Evolutionary conservation across 2,113 vertebrate genomes (phyloP).

Genomic region (Ceyx melanurus): DNA sequence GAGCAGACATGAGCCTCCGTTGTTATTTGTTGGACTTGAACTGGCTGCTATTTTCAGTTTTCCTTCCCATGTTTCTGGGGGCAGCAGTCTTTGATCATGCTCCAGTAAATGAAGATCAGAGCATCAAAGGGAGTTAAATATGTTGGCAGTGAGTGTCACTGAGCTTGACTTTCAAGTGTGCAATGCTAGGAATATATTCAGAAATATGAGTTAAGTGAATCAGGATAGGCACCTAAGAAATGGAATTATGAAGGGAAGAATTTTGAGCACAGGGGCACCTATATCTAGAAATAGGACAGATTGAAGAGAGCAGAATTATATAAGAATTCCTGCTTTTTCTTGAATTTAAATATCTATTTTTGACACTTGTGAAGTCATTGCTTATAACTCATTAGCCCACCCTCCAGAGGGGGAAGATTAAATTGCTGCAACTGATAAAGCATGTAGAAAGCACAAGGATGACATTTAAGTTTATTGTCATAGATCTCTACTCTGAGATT

Average conservation of each 20-base stretch:
- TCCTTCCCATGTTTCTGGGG: neutral
- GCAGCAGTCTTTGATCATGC: slow-evolving; percentile 38
- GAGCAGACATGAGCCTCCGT: neutral
- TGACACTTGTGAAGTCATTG: neutral
- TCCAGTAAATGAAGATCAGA: slow-evolving; percentile 54
- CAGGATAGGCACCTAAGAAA: neutral
- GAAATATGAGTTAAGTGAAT: slow-evolving; percentile 23
- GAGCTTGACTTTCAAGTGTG: slow-evolving; percentile 39
- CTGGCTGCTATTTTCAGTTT: slow-evolving; percentile 28
- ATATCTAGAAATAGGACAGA: neutral
- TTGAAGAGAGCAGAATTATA: neutral
- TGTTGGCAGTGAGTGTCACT: slow-evolving; percentile 30
- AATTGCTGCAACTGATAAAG: neutral
- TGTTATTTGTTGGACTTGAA: neutral
- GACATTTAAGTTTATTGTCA: neutral
- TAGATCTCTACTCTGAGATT: neutral
- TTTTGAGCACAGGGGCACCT: neutral
- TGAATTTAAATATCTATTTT: neutral
- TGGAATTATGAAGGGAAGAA: neutral
- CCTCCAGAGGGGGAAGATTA: neutral
- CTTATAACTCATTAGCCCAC: neutral
- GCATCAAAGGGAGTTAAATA: slow-evolving; percentile 61
- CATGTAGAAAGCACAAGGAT: neutral
- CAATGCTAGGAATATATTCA: slow-evolving; percentile 5
- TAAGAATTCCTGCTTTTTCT: neutral